Conservation (phyloP, 1,140 invertebrate genomes). For the Temnothorax longispinosus region DNA sequence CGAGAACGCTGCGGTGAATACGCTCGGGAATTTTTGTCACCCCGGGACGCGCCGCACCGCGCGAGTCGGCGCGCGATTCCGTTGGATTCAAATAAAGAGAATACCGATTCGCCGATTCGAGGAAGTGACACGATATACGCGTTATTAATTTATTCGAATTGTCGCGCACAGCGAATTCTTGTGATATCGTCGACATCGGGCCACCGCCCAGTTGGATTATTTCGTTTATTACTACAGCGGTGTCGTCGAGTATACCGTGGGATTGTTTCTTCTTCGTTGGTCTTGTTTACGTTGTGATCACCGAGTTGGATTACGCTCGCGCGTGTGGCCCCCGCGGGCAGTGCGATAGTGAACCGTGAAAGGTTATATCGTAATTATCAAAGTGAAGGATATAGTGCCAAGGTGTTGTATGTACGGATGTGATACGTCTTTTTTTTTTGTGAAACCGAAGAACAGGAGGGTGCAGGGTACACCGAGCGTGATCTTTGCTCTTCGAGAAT, state of each 20-base stretch:
- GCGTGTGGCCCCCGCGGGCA: not conserved
- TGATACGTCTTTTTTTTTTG: not conserved
- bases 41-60: too few species aligned
- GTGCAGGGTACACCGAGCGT: not conserved
- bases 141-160: too few species aligned
- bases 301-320: slow-evolving; percentile 19
- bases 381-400: slow-evolving; percentile 30
- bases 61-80: too few species aligned
- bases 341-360: slow-evolving; percentile 42
- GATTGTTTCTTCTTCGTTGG: slow-evolving; percentile 39
- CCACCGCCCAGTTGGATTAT: not conserved
- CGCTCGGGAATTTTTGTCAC: too few species aligned
- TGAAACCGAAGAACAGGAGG: slow-evolving; percentile 36
- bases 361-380: not conserved
- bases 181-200: not conserved
- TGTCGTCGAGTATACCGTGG: too few species aligned
- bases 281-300: not conserved
- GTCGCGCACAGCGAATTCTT: too few species aligned
- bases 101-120: too few species aligned
- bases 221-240: too few species aligned
- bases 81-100: too few species aligned
- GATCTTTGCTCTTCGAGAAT: slow-evolving; percentile 57
- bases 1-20: slow-evolving; percentile 30
- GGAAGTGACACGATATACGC: too few species aligned
- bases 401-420: slow-evolving; percentile 24